Percentiles rank a stretch among this genome's conserved stretches.
Evolutionary conservation across 2,113 vertebrate species (phyloP).

Genomic region (Turnix velox): DNA sequence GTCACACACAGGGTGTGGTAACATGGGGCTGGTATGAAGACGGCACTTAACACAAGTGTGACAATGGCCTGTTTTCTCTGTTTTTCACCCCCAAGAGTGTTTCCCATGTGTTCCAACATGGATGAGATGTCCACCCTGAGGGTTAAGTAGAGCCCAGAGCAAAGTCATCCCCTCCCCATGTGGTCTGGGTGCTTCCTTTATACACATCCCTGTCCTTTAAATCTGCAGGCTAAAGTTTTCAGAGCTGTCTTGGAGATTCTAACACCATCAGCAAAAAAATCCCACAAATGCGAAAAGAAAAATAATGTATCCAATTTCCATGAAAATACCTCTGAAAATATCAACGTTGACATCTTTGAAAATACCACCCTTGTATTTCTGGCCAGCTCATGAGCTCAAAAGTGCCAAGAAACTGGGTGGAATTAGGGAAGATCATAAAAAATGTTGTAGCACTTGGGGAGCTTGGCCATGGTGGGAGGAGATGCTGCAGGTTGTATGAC

Average conservation of each 20-base stretch:
- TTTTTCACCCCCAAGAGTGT: not conserved
- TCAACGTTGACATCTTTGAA: not conserved
- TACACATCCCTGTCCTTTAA: not conserved
- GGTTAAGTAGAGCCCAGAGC: not conserved
- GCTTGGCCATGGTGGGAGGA: accelerated
- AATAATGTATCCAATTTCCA: not conserved
- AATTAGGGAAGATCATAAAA: not conserved
- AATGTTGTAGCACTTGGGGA: not conserved
- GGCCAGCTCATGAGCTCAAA: not conserved
- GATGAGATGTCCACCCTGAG: accelerated
- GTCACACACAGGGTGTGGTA: accelerated
- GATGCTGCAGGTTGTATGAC: accelerated
- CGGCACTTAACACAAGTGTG: accelerated
- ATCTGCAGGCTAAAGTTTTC: not conserved
- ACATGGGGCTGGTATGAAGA: not conserved
- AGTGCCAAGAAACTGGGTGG: not conserved
- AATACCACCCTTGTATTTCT: not conserved
- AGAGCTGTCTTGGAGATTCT: not conserved
- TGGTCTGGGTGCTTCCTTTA: not conserved
- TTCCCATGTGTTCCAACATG: accelerated
- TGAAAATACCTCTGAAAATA: not conserved
- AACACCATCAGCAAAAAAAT: not conserved
- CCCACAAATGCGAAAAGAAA: not conserved
- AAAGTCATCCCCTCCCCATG: accelerated
- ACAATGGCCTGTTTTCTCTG: not conserved